Conservation (phyloP, 2,113 vertebrate genomes). For the Cromileptes altivelis region DNA sequence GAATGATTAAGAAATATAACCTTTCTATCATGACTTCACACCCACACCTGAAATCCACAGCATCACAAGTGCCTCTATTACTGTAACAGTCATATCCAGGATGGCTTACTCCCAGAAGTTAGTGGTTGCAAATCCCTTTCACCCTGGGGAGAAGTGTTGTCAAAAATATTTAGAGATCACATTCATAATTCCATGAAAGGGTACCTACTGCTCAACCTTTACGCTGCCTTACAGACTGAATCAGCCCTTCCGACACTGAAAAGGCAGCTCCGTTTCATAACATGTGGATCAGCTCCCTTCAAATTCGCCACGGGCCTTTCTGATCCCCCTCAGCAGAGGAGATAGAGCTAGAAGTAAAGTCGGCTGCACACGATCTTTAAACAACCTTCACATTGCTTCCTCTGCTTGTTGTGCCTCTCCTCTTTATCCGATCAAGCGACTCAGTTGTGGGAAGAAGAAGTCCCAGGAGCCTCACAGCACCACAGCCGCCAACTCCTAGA, state of each 20-base stretch:
- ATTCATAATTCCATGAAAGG: slow-evolving; percentile 27
- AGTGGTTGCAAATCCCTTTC: slow-evolving; percentile 26
- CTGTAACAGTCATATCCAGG: not conserved
- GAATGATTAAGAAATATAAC: not conserved
- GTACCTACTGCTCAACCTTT: slow-evolving; percentile 17
- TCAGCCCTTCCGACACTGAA: slow-evolving; percentile 14
- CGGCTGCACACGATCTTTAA: slow-evolving; percentile 25
- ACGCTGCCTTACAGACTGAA: slow-evolving; percentile 9
- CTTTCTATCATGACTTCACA: not conserved
- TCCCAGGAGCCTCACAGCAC: slow-evolving; percentile 5
- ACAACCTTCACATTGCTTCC: slow-evolving; percentile 51
- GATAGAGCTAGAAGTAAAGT: slow-evolving; percentile 34
- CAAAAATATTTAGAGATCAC: slow-evolving; percentile 38
- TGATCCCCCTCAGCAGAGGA: slow-evolving; percentile 19
- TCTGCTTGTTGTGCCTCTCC: slow-evolving; percentile 25
- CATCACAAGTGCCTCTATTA: not conserved
- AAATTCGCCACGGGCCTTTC: slow-evolving; percentile 35
- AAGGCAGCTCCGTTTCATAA: slow-evolving; percentile 37
- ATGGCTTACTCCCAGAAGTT: not conserved
- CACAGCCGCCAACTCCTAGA: slow-evolving; percentile 4
- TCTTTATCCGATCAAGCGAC: slow-evolving; percentile 34
- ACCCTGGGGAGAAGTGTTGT: slow-evolving; percentile 1
- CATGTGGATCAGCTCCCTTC: slow-evolving; percentile 36
- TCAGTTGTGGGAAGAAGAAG: not conserved
- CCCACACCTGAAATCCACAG: not conserved